Base-by-base conservation (phyloP, 2,888 invertebrate species). In the Lasioglossum vierecki region DNA sequence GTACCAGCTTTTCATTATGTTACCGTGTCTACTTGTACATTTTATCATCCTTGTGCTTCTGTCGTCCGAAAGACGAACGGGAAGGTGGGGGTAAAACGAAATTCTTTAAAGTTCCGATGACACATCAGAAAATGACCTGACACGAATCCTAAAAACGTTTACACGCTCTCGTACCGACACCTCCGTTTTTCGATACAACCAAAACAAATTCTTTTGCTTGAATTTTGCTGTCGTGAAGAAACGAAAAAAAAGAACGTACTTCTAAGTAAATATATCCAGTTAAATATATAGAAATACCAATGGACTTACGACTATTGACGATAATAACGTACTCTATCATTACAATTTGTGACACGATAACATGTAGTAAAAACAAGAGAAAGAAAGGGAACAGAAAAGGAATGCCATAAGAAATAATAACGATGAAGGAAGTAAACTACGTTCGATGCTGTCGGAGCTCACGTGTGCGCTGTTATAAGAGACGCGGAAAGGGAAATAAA, bases 21-120 rank as follows among this genome's bases (percentile, higher is more conserved):
- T 87, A 85, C 74, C 82, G 83, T 88, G 76, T 88, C 82, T 79
- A 86, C 57, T 71, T 89, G 89, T 90, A 89, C 88, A 88, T 90
- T 90, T 84, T 83, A 84, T 83, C 78, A 80, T 78, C 70, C 85
- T 86, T 82, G 83, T 85, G 85, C 49, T 80, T 76, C 60, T 84
- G 82, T 85, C 83, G 72, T 81, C 73, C 73, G 76, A 77, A 68
- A 77, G 79, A 83, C 76, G 68, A 76, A 41, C 53, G 39, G 71
- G n/a, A 80, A 75, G 78, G 30, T 78, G 46, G 76, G 41, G 74
- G 57, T 57, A 57, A 82, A 83, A 71, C 46, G 63, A 83, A 86
- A 86, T 80, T 78, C 44, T 82, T 85, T 84, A 49, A 70, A 81
- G 89, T 82, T 79, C 63, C 77, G 78, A 78, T 86, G 87, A 87